phyloP scores from a whole-genome alignment of 2,113 vertebrate genomes.

The Acinonyx jubatus region DNA sequence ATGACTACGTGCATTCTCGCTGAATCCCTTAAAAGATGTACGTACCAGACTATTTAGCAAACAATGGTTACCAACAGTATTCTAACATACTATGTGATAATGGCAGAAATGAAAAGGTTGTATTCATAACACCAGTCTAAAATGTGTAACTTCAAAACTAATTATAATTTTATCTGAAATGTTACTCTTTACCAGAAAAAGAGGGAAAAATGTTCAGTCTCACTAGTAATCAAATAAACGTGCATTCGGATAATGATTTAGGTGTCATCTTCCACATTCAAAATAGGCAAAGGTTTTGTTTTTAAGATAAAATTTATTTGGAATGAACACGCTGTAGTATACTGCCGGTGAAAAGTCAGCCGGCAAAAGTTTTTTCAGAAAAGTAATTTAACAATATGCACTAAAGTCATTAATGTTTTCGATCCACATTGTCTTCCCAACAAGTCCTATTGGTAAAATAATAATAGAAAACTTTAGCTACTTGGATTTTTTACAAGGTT shows the following conservation, averaged over 20 bases:
- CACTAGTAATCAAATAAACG: background rate
- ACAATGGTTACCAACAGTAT: background rate
- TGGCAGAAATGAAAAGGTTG: background rate
- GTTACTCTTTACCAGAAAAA: background rate
- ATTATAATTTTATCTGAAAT: slow-evolving; percentile 15
- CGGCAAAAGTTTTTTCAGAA: background rate
- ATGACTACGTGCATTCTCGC: background rate
- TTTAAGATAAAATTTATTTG: slow-evolving; percentile 34
- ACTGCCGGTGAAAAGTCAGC: background rate
- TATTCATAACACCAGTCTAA: background rate
- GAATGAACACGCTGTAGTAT: background rate
- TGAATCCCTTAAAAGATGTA: background rate
- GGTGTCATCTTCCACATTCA: background rate
- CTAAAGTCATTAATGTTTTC: background rate
- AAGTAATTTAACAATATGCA: background rate
- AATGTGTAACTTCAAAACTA: background rate
- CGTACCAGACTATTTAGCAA: background rate
- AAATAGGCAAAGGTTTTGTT: slow-evolving; percentile 16
- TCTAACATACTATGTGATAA: background rate
- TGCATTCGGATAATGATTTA: background rate
- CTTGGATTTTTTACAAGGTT: slow-evolving; percentile 2
- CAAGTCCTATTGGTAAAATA: background rate
- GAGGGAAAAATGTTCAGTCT: background rate
- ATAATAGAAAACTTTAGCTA: background rate
- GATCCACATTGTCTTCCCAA: background rate